Evolutionary conservation across 92 coral and sea anemone genomes (phyloP), one percentile per base, ranked within the genome.

Genomic region (Parazoanthus darwini): DNA sequence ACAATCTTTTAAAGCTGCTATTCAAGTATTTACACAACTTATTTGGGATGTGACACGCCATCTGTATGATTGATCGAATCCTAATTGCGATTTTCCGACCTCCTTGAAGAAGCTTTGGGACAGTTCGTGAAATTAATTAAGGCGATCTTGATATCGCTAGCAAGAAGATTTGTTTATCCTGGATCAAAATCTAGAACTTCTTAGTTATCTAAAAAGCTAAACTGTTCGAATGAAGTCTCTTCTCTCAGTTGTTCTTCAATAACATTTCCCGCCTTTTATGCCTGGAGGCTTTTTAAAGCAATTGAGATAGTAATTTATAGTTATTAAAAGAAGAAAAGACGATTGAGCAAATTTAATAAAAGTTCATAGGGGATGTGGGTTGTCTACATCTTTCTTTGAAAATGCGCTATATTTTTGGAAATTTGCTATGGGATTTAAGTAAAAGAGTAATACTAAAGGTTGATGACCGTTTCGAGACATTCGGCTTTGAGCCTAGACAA

Each of bases 61-160:
- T 90, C 92, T 80, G 81, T 90, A 86, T 93, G 96, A 95, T 95
- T 92, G 98, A 95, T 95, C 80, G 94, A 74, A 83, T 83, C 82
- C 82, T 92, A 90, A 95, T 93, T 81, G 89, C 94, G 71, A 66
- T 83, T 77, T 70, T 85, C 74, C 74, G 98, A 95, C 98, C 98
- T 95, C 98, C 98, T 91, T 90, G 94, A 88, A 95, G 92, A 90
- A 72, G 88, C 89, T 85, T 76, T 92, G 86, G 88, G 80, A 76
- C 54, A 78, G 48, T 78, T 90, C 78, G 84, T 90, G 74, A 82
- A 86, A 91, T 89, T 92, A 92, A 92, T 92, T 91, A 92, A 89
- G 88, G 68, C 80, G 87, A 91, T 91, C 87, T 82, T 78, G 71
- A 81, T 86, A 79, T 81, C 58, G 77, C 78, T 42, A 80, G 77